Evolutionary conservation across 2,113 vertebrate genomes (phyloP), one percentile per base, ranked within the genome.

Genomic region (Glareola pratincola): DNA sequence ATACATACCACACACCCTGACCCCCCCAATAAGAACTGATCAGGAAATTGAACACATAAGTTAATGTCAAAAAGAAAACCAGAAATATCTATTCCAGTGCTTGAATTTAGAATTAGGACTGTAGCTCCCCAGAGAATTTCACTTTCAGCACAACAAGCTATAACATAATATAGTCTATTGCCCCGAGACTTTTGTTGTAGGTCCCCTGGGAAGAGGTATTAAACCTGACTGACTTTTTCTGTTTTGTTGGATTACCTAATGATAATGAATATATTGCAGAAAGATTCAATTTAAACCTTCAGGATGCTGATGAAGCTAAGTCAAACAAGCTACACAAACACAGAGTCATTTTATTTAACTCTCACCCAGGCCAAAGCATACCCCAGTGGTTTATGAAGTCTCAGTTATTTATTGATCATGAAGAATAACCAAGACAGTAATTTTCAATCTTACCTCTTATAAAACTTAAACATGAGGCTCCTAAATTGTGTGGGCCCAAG

Each of bases 271-370:
- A 96, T 78, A 88, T 24, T 10, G 41, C 56, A 92, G 75, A 95
- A 93, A 69, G 80, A 86, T 82, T 94, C 68, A 69, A 82, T 92
- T 97, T 93, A 79, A 91, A 72, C 45, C 48, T 51, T 66, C 69
- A 68, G 54, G 74, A 90, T 93, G 86, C 60, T 88, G 83, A 90
- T 88, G 74, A 92, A 79, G 57, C 53, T 92, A 96, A 95, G 89
- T 90, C 80, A 94, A 92, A 91, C 80, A 97, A 94, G 87, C 79
- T 95, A 94, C 59, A 83, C 60, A 97, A 96, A 95, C 72, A 86
- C 8, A 73, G 53, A 74, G 59, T 36, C 22, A 67, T 92, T 86
- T 74, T 84, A 92, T 92, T 93, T 50, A 79, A 94, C 50, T 93
- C 53, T 87, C 48, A 75, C 27, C 41, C 34, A 66, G 53, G 30